phyloP scores from a whole-genome alignment of 2,888 invertebrate species.

The Pseudococcus viburni region DNA sequence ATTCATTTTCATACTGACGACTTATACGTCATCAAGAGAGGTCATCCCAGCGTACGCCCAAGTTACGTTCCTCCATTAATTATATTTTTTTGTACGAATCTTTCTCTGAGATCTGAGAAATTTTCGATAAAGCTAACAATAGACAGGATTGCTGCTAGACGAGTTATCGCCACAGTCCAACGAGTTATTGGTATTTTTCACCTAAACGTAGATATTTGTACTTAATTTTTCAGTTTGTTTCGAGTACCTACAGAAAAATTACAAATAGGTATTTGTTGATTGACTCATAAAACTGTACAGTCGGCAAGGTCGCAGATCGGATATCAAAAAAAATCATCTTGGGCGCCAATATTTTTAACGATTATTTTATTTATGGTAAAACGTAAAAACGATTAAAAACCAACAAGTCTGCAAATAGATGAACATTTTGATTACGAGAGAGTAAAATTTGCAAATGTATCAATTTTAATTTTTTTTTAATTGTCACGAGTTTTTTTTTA shows the following conservation, averaged over 20 bases:
- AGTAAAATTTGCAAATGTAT: no score
- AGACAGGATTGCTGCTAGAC: constrained; percentile 12
- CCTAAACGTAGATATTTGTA: neutral
- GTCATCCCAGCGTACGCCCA: neutral
- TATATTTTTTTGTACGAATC: neutral
- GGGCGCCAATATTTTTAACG: no score
- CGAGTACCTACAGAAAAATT: neutral
- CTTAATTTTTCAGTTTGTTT: neutral
- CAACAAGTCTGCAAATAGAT: no score
- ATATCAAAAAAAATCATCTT: no score
- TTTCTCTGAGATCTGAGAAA: neutral
- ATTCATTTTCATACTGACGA: neutral
- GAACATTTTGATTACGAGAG: no score
- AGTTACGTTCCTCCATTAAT: neutral
- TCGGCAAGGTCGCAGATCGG: no score
- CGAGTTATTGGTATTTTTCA: neutral
- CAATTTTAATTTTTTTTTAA: neutral
- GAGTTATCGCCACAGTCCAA: neutral
- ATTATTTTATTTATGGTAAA: no score
- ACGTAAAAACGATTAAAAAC: no score
- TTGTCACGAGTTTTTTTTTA: no score
- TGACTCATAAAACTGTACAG: neutral
- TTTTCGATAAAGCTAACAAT: constrained; percentile 6
- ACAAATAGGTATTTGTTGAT: neutral
- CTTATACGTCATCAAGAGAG: constrained; percentile 4